A percentile compares a stretch with the other conserved stretches of the same genome.
Conservation (phyloP, 2,797 vertebrate genomes). For the Bradypodion ventrale region DNA sequence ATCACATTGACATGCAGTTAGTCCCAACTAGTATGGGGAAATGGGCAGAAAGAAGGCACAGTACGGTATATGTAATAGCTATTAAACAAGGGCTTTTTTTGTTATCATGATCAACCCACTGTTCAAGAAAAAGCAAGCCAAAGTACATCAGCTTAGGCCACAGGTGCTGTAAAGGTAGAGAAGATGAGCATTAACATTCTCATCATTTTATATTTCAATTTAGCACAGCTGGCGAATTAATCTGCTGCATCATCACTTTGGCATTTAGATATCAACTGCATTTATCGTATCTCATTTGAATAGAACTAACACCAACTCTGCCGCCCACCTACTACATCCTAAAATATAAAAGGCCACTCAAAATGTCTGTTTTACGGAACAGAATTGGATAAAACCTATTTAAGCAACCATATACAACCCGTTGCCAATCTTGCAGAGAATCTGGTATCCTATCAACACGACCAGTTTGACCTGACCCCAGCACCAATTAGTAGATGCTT, state of each 20-base stretch:
- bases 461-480: constrained; percentile 11
- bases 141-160: constrained; percentile 46
- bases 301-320: constrained; percentile 55
- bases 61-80: neutral
- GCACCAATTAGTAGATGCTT: constrained; percentile 11
- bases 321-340: neutral
- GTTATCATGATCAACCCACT: neutral
- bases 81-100: neutral
- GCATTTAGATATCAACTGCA: constrained; percentile 52
- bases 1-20: neutral
- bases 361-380: constrained; percentile 36
- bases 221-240: constrained; percentile 68
- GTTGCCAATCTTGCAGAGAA: constrained; percentile 2
- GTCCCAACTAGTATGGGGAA: neutral
- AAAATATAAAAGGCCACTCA: constrained; percentile 19
- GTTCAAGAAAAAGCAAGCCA: constrained; percentile 30
- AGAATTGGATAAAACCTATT: neutral
- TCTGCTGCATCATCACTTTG: constrained; percentile 76
- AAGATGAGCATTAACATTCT: constrained; percentile 47
- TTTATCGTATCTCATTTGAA: constrained; percentile 35
- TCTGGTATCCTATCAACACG: constrained; percentile 12
- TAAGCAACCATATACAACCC: constrained; percentile 17
- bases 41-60: too few relatives aligned
- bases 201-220: constrained; percentile 57
- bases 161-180: constrained; percentile 51